Base-by-base conservation (phyloP, 2,888 invertebrate genomes). In the Polydrusus tereticollis region DNA sequence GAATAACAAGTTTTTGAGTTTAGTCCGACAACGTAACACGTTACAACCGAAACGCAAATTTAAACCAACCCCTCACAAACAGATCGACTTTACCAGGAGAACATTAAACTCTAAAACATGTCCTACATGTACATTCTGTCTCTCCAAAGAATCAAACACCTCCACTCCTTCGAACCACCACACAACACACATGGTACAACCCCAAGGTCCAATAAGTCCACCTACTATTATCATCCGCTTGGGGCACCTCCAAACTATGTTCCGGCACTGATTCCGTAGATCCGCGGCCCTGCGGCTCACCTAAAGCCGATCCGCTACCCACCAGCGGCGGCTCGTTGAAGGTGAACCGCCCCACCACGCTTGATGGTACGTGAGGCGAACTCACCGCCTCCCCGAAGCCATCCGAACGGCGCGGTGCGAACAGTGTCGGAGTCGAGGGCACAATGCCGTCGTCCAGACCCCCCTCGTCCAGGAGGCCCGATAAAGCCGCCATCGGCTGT, bases 311-410 rank as follows among this genome's bases (percentile, higher is more conserved):
- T 36, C 65, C 55, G 10, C 29, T 18, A 12, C 38, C 45, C 18
- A 43, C 66, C 38, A 64, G 33, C 6, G 85, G 82, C 4, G 88
- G 85, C 78, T 91, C 92, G 68, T 89, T 88, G 80, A 91, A 92
- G 16, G 89, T 90, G 80, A 92, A 93, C 76, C 91, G 87, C 62
- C 89, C 89, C 74, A 85, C 85, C 69, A 86, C 85, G 75, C 85
- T 85, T 70, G 86, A 84, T 2, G 90, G 90, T 26, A 93, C 91
- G 86, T 93, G 91, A 7, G 97, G 97, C 0, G 97, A 97, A 83
- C 96, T 96, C 38, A 97, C 94, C 50, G 96, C 96, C 83, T 96
- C 95, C 41, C 95, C 94, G 86, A 95, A 95, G 64, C 95, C 95
- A 84, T 96, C 96, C 73, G 90, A 91, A 73, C 95, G 88, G 72